Conservation (phyloP, 2,797 vertebrate genomes). For the Chaenodraco wilsoni region DNA sequence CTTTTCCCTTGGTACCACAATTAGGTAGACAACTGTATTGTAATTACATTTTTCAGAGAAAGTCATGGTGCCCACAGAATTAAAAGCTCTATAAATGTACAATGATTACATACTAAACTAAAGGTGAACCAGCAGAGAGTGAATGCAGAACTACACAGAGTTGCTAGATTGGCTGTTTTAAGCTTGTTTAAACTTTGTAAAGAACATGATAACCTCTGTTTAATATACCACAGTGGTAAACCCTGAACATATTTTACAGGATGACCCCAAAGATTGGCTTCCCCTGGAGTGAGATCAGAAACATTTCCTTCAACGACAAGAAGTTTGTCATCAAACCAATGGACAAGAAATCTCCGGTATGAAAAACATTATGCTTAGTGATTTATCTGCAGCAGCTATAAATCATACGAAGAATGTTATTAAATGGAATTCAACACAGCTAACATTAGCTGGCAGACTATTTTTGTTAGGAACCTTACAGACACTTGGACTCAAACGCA, state of each 20-base stretch:
- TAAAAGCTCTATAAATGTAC: background rate
- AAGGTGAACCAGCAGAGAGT: background rate
- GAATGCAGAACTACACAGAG: background rate
- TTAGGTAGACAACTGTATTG: background rate
- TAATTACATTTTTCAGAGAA: too few species aligned
- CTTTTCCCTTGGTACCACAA: background rate
- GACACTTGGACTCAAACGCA: too few species aligned
- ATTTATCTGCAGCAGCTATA: conserved; percentile 4
- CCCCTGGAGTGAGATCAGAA: conserved; percentile 98
- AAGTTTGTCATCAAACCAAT: conserved; percentile 99
- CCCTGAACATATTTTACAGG: conserved; percentile 71
- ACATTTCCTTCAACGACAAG: conserved; percentile 99
- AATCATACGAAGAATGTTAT: background rate
- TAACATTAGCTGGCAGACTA: background rate
- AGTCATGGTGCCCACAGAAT: background rate
- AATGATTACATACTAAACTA: background rate
- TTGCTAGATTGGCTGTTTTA: too few species aligned
- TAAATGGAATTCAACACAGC: background rate
- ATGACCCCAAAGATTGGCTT: conserved; percentile 98
- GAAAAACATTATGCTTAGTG: background rate
- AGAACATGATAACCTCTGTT: background rate
- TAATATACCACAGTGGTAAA: background rate
- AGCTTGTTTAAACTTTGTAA: background rate
- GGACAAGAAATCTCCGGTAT: conserved; percentile 97
- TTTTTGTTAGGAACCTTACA: background rate